Conservation (phyloP, 2,888 invertebrate genomes). For the Galeruca laticollis region DNA sequence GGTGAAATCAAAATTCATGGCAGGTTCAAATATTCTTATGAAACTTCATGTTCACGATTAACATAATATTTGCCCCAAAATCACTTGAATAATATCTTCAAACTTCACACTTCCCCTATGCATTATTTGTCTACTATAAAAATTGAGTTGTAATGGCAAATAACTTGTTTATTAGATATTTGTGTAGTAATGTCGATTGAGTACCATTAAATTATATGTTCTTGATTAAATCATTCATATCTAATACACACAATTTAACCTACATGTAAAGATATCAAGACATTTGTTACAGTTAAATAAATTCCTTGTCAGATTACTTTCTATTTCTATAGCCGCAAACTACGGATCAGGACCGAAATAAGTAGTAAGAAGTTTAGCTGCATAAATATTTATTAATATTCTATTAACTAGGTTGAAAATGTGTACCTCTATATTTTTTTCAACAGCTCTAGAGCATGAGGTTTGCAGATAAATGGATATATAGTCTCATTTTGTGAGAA, state of each 20-base stretch:
- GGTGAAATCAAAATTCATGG: too few species aligned
- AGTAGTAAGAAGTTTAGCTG: neutral
- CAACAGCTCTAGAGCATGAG: too few species aligned
- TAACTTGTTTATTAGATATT: neutral
- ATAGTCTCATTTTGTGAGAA: too few species aligned
- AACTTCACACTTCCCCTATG: too few species aligned
- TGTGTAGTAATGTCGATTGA: neutral
- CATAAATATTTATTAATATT: neutral
- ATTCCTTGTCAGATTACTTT: neutral
- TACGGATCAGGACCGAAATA: neutral
- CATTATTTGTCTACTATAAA: too few species aligned
- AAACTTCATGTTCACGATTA: too few species aligned
- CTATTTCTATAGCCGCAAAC: conserved; percentile 9
- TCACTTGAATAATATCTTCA: too few species aligned
- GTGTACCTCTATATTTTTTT: neutral
- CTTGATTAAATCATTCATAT: conserved; percentile 1
- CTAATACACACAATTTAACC: neutral
- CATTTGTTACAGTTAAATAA: conserved; percentile 7
- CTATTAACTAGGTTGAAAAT: neutral
- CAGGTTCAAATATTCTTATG: too few species aligned
- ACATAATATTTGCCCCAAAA: too few species aligned
- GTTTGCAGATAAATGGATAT: too few species aligned
- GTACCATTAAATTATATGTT: neutral
- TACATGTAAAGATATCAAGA: conserved; percentile 2
- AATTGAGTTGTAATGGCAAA: too few species aligned